Base-by-base conservation (phyloP, 2,113 vertebrate genomes). In the Alethe castanea region DNA sequence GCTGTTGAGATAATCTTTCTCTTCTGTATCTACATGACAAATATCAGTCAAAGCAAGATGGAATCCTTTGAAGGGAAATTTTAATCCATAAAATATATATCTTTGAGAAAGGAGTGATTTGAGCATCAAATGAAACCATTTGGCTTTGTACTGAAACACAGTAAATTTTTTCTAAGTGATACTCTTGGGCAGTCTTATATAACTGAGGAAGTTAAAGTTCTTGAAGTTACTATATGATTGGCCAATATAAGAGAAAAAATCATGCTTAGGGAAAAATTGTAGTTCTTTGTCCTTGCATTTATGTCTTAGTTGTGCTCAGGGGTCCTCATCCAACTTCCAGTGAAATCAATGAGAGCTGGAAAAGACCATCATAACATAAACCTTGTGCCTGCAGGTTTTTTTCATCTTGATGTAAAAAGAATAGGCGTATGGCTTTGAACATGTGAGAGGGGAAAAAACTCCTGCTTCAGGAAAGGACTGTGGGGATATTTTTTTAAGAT, bases 31-130 rank as follows among this genome's bases (percentile, higher is more conserved):
- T 79, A 69, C 22, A 15, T 77, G 93, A 94, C 53, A 94, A 92
- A 94, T 45, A 53, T 70, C 87, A 96, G 50, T 95, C 91, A 96
- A 90, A 96, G 54, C n/a, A 91, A 91, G 52, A 31, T 18, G 5
- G 44, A 94, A 83, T 92, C 24, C 85, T 91, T 36, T 86, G 81
- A 90, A 81, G 42, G 44, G 59, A 84, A 95, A 92, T 42, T 25
- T 25, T 67, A 66, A 90, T 64, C 40, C 77, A 31, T 82, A 77
- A 74, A 90, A 92, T 78, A 28, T 62, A 71, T 64, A 57, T 86
- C 20, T 67, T 90, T 83, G 62, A 74, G 47, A 87, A 79, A 91
- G 15, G 40, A 77, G 83, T 88, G 56, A 88, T 85, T 91, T 42
- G 66, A 94, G 56, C 44, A 73, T 45, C 61, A 80, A 29, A 81